A percentile compares a stretch with the other conserved stretches of the same genome.
These are phyloP conservation scores for Pristionchus maxplancki DNA, from an alignment of 2,888 invertebrate genomes.

Conservation along the genomic window DNA sequence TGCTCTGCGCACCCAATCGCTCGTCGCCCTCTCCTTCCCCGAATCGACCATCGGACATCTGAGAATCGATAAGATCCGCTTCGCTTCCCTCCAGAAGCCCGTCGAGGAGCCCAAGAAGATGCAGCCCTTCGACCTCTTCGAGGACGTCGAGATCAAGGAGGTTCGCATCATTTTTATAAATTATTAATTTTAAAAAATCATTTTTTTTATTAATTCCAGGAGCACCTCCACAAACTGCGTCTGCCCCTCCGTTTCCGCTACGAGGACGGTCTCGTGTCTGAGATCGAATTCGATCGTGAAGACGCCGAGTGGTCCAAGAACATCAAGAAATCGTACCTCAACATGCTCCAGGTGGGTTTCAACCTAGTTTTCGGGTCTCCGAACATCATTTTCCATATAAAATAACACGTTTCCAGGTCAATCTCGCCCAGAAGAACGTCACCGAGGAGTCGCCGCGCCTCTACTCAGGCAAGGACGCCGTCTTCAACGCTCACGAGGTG, in stretches of 20 bases:
- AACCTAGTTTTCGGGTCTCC: background rate
- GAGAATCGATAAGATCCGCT: conserved; percentile 39
- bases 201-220: conserved; percentile 2
- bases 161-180: background rate
- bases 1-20: conserved; percentile 65
- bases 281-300: conserved; percentile 63
- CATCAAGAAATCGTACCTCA: conserved; percentile 72
- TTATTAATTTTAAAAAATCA: background rate
- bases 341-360: conserved; percentile 64
- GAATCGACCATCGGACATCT: conserved; percentile 47
- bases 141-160: conserved; percentile 40
- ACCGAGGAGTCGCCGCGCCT: background rate
- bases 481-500: conserved; percentile 58
- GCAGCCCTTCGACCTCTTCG: conserved; percentile 48
- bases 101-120: conserved; percentile 39
- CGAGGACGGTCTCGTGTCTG: conserved; percentile 61
- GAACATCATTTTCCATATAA: background rate
- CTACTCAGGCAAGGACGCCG: conserved; percentile 47
- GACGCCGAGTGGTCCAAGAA: conserved; percentile 73
- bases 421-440: conserved; percentile 21
- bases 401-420: background rate
- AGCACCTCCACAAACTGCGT: background rate
- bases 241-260: conserved; percentile 56
- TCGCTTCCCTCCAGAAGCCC: conserved; percentile 39
- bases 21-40: conserved; percentile 57